phyloP scores from a whole-genome alignment of 2,888 invertebrate genomes.

The Yponomeuta evonymella region DNA sequence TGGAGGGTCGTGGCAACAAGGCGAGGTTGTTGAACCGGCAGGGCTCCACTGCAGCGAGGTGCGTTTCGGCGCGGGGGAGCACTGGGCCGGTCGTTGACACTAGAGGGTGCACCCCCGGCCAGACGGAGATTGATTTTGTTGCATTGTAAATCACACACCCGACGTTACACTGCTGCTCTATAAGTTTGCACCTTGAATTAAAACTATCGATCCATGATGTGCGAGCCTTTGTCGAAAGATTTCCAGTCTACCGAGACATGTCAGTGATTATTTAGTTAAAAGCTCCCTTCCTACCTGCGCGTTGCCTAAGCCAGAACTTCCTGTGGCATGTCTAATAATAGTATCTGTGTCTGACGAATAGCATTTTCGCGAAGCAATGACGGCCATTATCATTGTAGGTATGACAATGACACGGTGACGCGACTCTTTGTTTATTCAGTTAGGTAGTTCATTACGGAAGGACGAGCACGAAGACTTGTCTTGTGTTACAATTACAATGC shows the following conservation, averaged over 20 bases:
- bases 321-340: not conserved
- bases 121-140: slow-evolving; percentile 43
- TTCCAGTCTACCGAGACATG: not conserved
- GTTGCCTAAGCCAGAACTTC: not conserved
- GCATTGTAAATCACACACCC: slow-evolving; percentile 25
- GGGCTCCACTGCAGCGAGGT: slow-evolving; percentile 48
- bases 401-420: slow-evolving; percentile 14
- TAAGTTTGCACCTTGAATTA: not conserved
- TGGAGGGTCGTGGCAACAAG: slow-evolving; percentile 42
- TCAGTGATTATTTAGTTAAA: not conserved
- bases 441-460: slow-evolving; percentile 5
- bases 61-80: slow-evolving; percentile 45
- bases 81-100: slow-evolving; percentile 67
- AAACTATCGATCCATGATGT: not conserved
- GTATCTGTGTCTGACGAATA: not conserved
- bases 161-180: not conserved
- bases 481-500: not conserved
- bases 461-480: slow-evolving; percentile 8
- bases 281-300: not conserved
- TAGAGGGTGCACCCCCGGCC: slow-evolving; percentile 40
- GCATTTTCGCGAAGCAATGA: slow-evolving; percentile 5
- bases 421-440: slow-evolving; percentile 9
- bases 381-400: slow-evolving; percentile 6
- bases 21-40: slow-evolving; percentile 62
- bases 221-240: not conserved